phyloP scores from a whole-genome alignment of 2,888 invertebrate genomes.

The Amphipyra tragopoginis region DNA sequence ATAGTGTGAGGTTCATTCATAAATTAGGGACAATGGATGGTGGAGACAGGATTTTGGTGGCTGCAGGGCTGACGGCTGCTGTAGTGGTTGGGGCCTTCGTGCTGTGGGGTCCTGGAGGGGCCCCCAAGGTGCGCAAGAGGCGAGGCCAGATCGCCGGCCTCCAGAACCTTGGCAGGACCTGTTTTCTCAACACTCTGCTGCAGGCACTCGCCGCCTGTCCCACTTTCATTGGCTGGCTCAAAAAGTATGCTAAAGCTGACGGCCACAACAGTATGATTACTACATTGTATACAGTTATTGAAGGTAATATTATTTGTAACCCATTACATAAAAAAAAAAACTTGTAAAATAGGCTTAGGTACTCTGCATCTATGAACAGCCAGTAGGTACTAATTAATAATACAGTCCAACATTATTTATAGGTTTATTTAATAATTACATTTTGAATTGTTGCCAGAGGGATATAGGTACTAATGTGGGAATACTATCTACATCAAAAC shows the following conservation, averaged over 20 bases:
- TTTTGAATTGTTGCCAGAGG: too few species aligned
- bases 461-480: too few species aligned
- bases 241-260: slow-evolving; percentile 90
- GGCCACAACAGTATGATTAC: slow-evolving; percentile 93
- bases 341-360: too few species aligned
- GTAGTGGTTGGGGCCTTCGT: slow-evolving; percentile 95
- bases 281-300: slow-evolving; percentile 93
- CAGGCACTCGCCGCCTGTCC: slow-evolving; percentile 97
- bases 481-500: too few species aligned
- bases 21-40: slow-evolving; percentile 89
- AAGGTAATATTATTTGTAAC: slow-evolving; percentile 85
- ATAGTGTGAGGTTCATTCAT: slow-evolving; percentile 42
- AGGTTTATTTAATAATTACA: too few species aligned
- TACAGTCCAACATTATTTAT: too few species aligned
- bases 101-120: slow-evolving; percentile 94
- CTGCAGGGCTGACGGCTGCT: slow-evolving; percentile 94
- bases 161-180: slow-evolving; percentile 97
- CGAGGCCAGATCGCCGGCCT: slow-evolving; percentile 95
- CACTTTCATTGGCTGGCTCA: slow-evolving; percentile 95
- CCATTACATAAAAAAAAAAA: too few species aligned
- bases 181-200: slow-evolving; percentile 97
- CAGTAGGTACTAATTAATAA: too few species aligned
- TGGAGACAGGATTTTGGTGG: slow-evolving; percentile 94
- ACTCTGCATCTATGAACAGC: too few species aligned
- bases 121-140: slow-evolving; percentile 90